Evolutionary conservation across 2,888 invertebrate genomes (phyloP).

Genomic region (Eupithecia exiguata): DNA sequence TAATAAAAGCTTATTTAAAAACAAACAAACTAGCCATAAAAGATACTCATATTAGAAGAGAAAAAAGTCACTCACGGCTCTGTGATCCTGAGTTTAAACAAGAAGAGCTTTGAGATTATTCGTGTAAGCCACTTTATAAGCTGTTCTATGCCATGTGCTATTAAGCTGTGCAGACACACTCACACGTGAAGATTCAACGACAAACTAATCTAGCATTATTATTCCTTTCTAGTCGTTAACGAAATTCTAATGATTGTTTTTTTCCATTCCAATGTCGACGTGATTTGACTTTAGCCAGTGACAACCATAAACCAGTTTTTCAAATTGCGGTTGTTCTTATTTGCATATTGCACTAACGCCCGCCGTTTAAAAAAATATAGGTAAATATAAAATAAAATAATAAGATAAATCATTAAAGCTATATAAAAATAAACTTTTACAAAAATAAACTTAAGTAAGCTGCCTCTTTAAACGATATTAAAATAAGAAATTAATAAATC

Average conservation of each 20-base stretch:
- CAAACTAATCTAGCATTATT: not conserved
- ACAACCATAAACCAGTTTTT: not conserved
- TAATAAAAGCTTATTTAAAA: no score
- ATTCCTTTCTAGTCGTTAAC: not conserved
- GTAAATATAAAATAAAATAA: not conserved
- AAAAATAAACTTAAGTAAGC: slow-evolving; percentile 1
- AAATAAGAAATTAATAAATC: no score
- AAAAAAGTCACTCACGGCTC: not conserved
- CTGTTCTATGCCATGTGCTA: not conserved
- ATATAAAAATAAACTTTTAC: not conserved
- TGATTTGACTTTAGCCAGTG: not conserved
- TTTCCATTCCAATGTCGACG: not conserved
- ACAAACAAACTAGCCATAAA: not conserved
- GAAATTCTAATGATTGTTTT: not conserved
- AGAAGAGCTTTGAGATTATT: not conserved
- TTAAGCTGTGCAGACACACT: not conserved
- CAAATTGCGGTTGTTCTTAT: not conserved
- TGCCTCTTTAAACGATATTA: slow-evolving; percentile 5
- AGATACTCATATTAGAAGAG: not conserved
- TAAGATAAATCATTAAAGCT: not conserved
- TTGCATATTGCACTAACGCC: not conserved
- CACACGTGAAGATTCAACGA: not conserved
- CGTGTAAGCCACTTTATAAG: not conserved
- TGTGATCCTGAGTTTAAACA: not conserved
- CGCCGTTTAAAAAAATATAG: not conserved